A percentile compares a stretch with the other conserved stretches of the same genome.
Conservation (phyloP, 2,797 vertebrate genomes). For the Sebastiscus tertius region DNA sequence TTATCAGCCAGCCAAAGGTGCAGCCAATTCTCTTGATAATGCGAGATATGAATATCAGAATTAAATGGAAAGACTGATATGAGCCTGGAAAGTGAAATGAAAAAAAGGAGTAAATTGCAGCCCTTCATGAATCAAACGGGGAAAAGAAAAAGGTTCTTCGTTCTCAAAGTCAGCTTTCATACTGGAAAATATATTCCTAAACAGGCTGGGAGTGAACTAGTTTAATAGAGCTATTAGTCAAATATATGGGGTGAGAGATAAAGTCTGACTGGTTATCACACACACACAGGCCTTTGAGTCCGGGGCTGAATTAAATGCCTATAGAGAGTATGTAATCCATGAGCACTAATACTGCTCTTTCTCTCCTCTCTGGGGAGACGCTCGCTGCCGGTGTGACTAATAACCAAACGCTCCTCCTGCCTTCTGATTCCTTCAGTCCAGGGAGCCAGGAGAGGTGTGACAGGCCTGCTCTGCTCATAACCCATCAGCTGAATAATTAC, state of each 20-base stretch:
- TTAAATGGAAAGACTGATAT: not conserved
- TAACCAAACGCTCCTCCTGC: conserved; percentile 25
- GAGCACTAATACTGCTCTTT: conserved; percentile 30
- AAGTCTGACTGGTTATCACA: conserved; percentile 10
- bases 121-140: not conserved
- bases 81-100: not conserved
- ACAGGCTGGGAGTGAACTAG: not conserved
- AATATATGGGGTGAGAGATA: conserved; percentile 17
- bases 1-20: not conserved
- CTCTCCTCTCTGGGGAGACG: conserved; percentile 22
- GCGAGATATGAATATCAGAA: not conserved
- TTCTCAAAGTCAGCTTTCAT: not conserved
- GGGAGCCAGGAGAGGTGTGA: conserved; percentile 40
- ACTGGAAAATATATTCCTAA: not conserved
- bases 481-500: conserved; percentile 68
- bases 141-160: not conserved
- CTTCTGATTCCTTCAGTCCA: conserved; percentile 29
- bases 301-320: conserved; percentile 21
- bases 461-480: conserved; percentile 30
- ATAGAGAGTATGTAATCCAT: conserved; percentile 37
- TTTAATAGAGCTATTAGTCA: conserved; percentile 16
- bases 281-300: conserved; percentile 22
- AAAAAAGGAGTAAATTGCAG: not conserved
- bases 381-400: conserved; percentile 46
- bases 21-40: not conserved